Conservation (phyloP, 1,140 invertebrate genomes). For the Caerostris extrusa region DNA sequence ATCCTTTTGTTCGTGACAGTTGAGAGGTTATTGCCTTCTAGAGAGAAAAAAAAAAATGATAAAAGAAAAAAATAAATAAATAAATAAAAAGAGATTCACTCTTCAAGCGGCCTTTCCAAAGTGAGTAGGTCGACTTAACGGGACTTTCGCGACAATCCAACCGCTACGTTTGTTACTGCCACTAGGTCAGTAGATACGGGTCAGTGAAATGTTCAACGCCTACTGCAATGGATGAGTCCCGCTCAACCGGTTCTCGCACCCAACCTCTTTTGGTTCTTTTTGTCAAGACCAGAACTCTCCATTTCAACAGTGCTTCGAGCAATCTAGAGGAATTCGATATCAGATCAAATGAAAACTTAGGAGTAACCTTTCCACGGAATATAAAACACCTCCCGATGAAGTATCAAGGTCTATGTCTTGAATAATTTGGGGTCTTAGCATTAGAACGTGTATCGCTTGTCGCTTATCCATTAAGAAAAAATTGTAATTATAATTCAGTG, state of each 20-base stretch:
- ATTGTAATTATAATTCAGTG: no score
- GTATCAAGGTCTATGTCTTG: slow-evolving; percentile 5
- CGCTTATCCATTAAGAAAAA: no score
- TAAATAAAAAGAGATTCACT: slow-evolving; percentile 53
- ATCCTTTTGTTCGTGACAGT: slow-evolving; percentile 70
- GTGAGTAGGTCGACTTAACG: slow-evolving; percentile 53
- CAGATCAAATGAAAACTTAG: neutral
- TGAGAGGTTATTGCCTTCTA: slow-evolving; percentile 67
- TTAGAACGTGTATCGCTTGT: no score
- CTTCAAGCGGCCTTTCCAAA: slow-evolving; percentile 45
- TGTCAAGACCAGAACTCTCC: slow-evolving; percentile 17
- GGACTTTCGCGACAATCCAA: slow-evolving; percentile 73
- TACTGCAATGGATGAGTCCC: slow-evolving; percentile 45
- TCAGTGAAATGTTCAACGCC: slow-evolving; percentile 60
- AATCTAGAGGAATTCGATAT: neutral
- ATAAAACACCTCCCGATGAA: neutral
- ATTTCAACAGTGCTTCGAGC: neutral
- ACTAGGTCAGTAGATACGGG: slow-evolving; percentile 76
- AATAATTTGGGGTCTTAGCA: neutral
- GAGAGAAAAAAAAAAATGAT: neutral
- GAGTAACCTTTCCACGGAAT: neutral
- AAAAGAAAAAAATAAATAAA: slow-evolving; percentile 2
- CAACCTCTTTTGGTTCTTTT: neutral
- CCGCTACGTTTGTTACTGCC: slow-evolving; percentile 68
- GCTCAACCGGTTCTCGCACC: slow-evolving; percentile 43